These are phyloP conservation scores for Philereme transversata DNA, from an alignment of 2,888 invertebrate genomes.

Conservation along the genomic window DNA sequence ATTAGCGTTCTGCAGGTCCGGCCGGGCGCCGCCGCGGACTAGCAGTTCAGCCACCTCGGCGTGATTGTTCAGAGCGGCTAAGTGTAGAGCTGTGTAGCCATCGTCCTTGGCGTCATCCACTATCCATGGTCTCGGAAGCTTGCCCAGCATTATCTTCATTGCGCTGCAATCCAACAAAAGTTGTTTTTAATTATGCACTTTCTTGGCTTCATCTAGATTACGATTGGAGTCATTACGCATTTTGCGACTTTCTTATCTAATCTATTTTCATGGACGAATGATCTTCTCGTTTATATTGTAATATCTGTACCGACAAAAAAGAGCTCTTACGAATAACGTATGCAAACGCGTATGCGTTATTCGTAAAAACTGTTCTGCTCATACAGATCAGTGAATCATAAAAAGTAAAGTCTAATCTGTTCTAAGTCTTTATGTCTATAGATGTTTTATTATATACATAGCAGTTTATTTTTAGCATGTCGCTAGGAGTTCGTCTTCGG, in stretches of 20 bases:
- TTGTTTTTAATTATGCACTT: neutral
- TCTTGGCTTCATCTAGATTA: neutral
- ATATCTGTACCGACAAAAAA: too few species aligned
- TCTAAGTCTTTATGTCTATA: neutral
- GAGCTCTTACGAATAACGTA: too few species aligned
- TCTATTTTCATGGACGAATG: too few species aligned
- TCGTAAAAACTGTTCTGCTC: neutral
- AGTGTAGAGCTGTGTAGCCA: slow-evolving; percentile 97
- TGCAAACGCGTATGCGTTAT: too few species aligned
- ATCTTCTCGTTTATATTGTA: too few species aligned
- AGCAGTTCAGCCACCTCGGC: slow-evolving; percentile 97
- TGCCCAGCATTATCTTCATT: slow-evolving; percentile 96
- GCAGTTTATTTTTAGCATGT: slow-evolving; percentile 19
- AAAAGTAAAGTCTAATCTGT: neutral
- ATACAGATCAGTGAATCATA: neutral
- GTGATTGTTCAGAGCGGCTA: slow-evolving; percentile 98
- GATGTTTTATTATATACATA: neutral
- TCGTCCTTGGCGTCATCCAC: slow-evolving; percentile 99
- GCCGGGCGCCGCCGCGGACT: slow-evolving; percentile 95
- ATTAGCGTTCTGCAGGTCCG: slow-evolving; percentile 98
- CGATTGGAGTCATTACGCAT: too few species aligned
- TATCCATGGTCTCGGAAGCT: slow-evolving; percentile 97
- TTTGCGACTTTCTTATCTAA: too few species aligned
- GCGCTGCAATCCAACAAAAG: slow-evolving; percentile 85
- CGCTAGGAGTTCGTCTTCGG: slow-evolving; percentile 17